Conservation (phyloP, 2,113 vertebrate genomes). For the Phyllostomus hastatus region DNA sequence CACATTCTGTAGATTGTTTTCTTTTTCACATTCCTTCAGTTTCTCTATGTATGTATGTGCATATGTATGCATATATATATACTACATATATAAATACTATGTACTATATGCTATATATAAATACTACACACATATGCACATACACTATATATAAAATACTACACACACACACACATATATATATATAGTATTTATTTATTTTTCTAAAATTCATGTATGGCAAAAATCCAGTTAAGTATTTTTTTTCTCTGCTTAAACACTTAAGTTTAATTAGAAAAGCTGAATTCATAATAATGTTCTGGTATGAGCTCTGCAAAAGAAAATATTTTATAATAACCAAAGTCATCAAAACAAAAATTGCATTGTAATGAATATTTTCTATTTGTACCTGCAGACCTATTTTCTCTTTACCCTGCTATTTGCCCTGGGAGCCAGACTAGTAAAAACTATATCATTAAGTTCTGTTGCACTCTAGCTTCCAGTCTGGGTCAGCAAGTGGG, state of each 20-base stretch:
- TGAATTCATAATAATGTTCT: background rate
- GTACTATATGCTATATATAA: too few relatives aligned
- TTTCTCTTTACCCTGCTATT: background rate
- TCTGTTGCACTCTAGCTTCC: background rate
- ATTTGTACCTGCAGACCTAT: background rate
- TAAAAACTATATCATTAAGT: background rate
- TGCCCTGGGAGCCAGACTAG: background rate
- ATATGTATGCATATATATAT: too few relatives aligned
- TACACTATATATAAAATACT: too few relatives aligned
- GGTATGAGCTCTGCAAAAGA: background rate
- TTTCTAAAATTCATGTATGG: background rate
- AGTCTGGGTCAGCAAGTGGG: background rate
- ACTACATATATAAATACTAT: too few relatives aligned
- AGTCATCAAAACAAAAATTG: background rate
- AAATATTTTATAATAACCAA: background rate
- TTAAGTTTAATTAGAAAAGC: background rate
- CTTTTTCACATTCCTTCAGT: background rate
- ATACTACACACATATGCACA: too few relatives aligned
- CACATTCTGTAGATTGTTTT: background rate
- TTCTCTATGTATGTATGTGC: background rate
- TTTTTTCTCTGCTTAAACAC: background rate
- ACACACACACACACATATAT: too few relatives aligned
- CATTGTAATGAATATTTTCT: background rate
- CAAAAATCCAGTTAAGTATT: background rate
- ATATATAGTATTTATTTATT: background rate